These are phyloP conservation scores for Tortrix viridana DNA, from an alignment of 2,888 invertebrate species.

Conservation along the genomic window DNA sequence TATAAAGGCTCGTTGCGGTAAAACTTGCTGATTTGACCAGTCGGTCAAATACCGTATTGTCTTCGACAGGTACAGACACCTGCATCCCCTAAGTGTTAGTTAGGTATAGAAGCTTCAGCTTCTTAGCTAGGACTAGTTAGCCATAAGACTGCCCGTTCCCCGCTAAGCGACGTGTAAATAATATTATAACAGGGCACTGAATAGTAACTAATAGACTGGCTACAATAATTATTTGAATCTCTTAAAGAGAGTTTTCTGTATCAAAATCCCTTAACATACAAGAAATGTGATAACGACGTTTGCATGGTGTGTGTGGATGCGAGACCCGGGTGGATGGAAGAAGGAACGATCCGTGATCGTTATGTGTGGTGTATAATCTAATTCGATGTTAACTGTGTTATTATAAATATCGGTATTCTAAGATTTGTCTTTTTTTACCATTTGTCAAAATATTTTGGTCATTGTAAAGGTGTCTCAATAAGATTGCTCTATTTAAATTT, in stretches of 20 bases:
- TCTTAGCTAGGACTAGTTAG: slow-evolving; percentile 23
- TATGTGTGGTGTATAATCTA: neutral
- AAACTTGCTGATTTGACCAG: too few species aligned
- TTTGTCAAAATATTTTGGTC: too few species aligned
- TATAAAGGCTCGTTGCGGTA: too few species aligned
- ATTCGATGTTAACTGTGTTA: neutral
- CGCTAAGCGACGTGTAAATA: slow-evolving; percentile 76
- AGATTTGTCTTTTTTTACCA: neutral
- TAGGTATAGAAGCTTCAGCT: slow-evolving; percentile 12
- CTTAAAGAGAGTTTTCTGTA: slow-evolving; percentile 64
- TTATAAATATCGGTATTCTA: neutral
- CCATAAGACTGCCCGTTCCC: slow-evolving; percentile 47
- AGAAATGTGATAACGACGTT: slow-evolving; percentile 39
- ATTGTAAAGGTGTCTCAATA: too few species aligned
- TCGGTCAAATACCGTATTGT: too few species aligned
- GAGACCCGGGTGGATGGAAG: slow-evolving; percentile 26
- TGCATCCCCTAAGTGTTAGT: too few species aligned
- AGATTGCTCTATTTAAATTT: too few species aligned
- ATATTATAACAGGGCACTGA: slow-evolving; percentile 59
- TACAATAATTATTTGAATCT: slow-evolving; percentile 71
- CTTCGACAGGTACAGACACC: too few species aligned
- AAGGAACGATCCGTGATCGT: neutral
- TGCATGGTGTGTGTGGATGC: slow-evolving; percentile 34
- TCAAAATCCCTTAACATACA: slow-evolving; percentile 37
- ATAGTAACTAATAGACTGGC: slow-evolving; percentile 75